Evolutionary conservation across 2,888 invertebrate genomes (phyloP), one percentile per base, ranked within the genome.

Genomic region (Atrina japonica): DNA sequence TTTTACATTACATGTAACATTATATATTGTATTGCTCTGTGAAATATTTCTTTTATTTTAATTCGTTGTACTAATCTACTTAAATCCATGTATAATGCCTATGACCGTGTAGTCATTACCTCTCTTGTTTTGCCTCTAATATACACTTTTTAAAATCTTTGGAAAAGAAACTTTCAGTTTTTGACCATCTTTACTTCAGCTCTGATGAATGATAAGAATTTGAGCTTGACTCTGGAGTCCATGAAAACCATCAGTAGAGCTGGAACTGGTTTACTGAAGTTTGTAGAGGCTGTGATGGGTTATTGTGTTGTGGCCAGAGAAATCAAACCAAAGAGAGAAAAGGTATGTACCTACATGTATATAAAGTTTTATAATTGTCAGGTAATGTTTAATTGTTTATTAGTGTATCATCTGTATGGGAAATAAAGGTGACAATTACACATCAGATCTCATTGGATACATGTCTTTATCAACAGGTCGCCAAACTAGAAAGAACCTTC

Each of bases 271-370:
- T 92, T 97, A 9, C 92, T 96, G 11, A 95, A 94, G 89, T 96
- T 96, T 89, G 95, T 97, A 0, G 93, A 93, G 40, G 97, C 97
- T 11, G 96, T 97, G 0, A 92, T 97, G 66, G 95, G 94, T n/a
- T 97, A 97, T 90, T 97, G 96, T 86, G 94, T 95, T 1, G 96
- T 97, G 0, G 96, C 93, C 85, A 94, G 94, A 84, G 96, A 97
- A 88, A 96, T 91, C 67, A 90, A 89, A 77, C 91, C 91, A 0
- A 91, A 92, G 80, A 81, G 95, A 81, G 96, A 97, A 25, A 94
- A 94, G 86, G 90, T 89, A 59, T 11, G 29, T 0, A n/a, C n/a
- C n/a, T n/a, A n/a, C n/a, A n/a, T n/a, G n/a, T n/a, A n/a, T n/a
- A n/a, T n/a, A 41, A 41, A 41, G 41, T 14, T 14, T 14, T 14